Base-by-base conservation (phyloP, 2,888 invertebrate species). In the Lacanobia wlatinum region DNA sequence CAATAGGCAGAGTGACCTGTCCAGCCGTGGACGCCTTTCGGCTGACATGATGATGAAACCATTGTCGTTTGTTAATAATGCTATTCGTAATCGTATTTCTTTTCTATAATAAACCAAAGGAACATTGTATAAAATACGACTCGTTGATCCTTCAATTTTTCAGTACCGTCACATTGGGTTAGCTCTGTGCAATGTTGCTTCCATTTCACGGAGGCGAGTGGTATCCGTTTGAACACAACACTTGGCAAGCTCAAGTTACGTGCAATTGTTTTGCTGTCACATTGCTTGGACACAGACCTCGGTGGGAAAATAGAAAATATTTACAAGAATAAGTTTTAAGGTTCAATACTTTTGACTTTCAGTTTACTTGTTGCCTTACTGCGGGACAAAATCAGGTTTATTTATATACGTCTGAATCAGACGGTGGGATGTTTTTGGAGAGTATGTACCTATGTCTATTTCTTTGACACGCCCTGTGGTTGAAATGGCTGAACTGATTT, bases 201-300 rank as follows among this genome's bases (percentile, higher is more conserved):
- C 43, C 7, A 70, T 58, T 64, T 64, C n/a, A 48, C 34, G 12
- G 14, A 38, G 8, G 48, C 62, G 34, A 52, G 50, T 18, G 38
- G 18, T 64, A 70, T 38, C 21, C 53, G 67, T 63, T 75, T 63
- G 21, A 9, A 60, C 34, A 55, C 12, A 55, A 66, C 12, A 60
- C 34, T 75, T 60, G 64, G 56, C 40, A 43, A 52, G 53, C n/a
- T 67, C n/a, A 59, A 55, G 65, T 59, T 78, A 43, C 16, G 28
- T 66, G 55, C 50, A 58, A 69, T 73, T 78, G 68, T 66, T 69
- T 78, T 64, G 46, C 28, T 52, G 21, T 72, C 40, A 65, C 34
- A 52, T 21, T 38, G 38, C n/a, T 18, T n/a, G 34, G 28, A 16
- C 9, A 9, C 12, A 16, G 48, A 43, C 43, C 52, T 46, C 40